Base-by-base conservation (phyloP, 2,113 vertebrate genomes). In the Herpetotheres cachinnans region DNA sequence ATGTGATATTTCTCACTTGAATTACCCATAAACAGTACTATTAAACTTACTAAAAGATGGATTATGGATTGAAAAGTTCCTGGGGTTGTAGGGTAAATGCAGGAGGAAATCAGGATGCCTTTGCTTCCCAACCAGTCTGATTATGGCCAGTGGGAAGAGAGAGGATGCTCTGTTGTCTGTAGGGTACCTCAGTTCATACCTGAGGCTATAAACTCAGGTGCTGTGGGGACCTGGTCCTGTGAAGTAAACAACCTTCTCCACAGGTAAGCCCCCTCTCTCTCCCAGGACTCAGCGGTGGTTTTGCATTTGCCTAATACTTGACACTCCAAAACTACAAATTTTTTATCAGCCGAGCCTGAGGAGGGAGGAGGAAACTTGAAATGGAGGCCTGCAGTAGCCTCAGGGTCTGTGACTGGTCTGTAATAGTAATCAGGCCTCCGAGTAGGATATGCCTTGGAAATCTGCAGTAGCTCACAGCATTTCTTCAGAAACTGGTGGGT, bases 371-470 rank as follows among this genome's bases (percentile, higher is more conserved):
- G 7, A 63, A 59, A 30, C 36, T 26, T 47, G 66, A 56, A 71
- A 62, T 56, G 36, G 58, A 36, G 9, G 5, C 16, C 83, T 54
- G 6, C 2, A 7, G 16, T 80, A 70, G 24, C n/a, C 18, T 3
- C 0, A 0, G 24, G 24, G 29, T n/a, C 29, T 61, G 20, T 47
- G 24, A 7, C 34, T 54, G 10, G 4, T 63, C 13, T 14, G 47
- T n/a, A 27, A 24, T 70, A 21, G 44, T 49, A 54, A n/a, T 50
- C 7, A n/a, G 40, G 8, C 25, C 14, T 38, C 38, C 32, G 36
- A 40, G 46, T 18, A 55, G 40, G 47, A 20, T 59, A 50, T 24
- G 13, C 22, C 79, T 69, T 65, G 29, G 26, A 81, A 73, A 19
- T 19, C 16, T 77, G 36, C 24, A 87, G 3, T 38, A 80, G 44